Evolutionary conservation across 2,113 vertebrate species (phyloP).

Genomic region (Pogonocichla stellata): DNA sequence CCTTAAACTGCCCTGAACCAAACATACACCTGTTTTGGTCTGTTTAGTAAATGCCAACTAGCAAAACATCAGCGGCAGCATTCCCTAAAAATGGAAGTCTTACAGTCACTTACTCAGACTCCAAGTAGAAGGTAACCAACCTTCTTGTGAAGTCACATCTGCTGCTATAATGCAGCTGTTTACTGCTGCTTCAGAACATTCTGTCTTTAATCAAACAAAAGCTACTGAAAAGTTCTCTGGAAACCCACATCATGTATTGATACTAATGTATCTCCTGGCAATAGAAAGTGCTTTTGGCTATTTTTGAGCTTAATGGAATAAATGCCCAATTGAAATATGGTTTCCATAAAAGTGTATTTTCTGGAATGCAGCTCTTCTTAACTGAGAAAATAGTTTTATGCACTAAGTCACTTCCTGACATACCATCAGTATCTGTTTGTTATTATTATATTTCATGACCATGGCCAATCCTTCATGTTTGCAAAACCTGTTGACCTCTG

Average conservation of each 20-base stretch:
- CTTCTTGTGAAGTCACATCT: background rate
- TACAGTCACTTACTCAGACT: background rate
- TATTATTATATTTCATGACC: background rate
- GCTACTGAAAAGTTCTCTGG: background rate
- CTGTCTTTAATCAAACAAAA: background rate
- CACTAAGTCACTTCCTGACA: background rate
- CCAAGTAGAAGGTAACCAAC: background rate
- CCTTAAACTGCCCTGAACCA: conserved; percentile 43
- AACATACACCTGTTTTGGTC: conserved; percentile 44
- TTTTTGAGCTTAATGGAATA: background rate
- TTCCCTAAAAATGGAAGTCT: background rate
- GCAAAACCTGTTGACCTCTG: background rate
- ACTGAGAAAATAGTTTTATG: background rate
- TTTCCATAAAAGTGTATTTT: background rate
- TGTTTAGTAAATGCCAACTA: conserved; percentile 51
- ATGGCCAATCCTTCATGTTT: background rate
- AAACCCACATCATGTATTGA: background rate
- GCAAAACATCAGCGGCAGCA: background rate
- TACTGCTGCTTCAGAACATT: background rate
- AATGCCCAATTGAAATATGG: background rate
- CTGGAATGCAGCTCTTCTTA: background rate
- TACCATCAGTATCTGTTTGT: background rate
- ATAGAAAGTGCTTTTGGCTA: background rate
- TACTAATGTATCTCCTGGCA: background rate
- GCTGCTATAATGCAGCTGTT: background rate